Evolutionary conservation across 2,113 vertebrate genomes (phyloP).

Genomic region (Austrofundulus limnaeus): DNA sequence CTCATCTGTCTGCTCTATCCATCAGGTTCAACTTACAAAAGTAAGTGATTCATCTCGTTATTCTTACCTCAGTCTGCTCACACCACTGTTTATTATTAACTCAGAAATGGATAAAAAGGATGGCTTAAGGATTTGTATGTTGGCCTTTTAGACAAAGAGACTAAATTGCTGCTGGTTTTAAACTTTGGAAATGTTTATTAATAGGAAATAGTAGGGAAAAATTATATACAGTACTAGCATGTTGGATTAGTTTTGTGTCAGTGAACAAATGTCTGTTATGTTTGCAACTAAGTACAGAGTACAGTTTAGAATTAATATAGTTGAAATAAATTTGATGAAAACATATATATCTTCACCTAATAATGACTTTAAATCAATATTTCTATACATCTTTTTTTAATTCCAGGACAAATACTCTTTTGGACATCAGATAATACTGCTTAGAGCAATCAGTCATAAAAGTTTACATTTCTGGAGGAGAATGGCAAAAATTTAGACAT

Average conservation of each 20-base stretch:
- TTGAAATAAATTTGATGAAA: too few relatives aligned
- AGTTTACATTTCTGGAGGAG: slow-evolving; percentile 1
- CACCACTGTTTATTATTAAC: background rate
- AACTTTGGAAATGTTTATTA: background rate
- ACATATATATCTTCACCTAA: too few relatives aligned
- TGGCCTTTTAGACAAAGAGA: too few relatives aligned
- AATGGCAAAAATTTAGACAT: slow-evolving; percentile 18
- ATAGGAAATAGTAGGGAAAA: background rate
- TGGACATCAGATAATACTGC: background rate
- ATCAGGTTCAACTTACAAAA: slow-evolving; percentile 84
- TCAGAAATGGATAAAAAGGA: background rate
- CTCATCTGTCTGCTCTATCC: slow-evolving; percentile 79
- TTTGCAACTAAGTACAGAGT: background rate
- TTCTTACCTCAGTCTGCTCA: background rate
- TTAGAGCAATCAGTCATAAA: slow-evolving; percentile 11
- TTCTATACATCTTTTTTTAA: too few relatives aligned
- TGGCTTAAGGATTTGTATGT: too few relatives aligned
- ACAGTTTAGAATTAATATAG: too few relatives aligned
- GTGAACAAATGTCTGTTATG: background rate
- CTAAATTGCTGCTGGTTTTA: background rate
- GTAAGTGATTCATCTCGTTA: slow-evolving; percentile 83
- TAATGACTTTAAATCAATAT: too few relatives aligned
- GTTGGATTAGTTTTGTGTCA: background rate
- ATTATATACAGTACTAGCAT: background rate
- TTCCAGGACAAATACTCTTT: too few relatives aligned